A percentile compares a stretch with the other conserved stretches of the same genome.
These are phyloP conservation scores for Protobothrops flavoviridis DNA, from an alignment of 2,113 vertebrate species.

Conservation along the genomic window DNA sequence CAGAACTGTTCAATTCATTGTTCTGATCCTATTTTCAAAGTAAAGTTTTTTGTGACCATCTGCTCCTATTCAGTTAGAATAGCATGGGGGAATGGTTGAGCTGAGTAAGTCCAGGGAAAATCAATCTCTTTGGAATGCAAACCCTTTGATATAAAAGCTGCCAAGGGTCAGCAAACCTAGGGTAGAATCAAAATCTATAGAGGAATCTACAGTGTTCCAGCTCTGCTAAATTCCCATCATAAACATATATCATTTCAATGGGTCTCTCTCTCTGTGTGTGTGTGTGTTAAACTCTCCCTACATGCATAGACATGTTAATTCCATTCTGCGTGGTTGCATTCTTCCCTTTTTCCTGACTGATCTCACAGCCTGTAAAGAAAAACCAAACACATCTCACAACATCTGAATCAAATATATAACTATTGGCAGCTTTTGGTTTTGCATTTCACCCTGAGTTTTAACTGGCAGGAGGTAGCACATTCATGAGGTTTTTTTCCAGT, in stretches of 20 bases:
- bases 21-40: not conserved
- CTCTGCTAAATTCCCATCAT: slow-evolving; percentile 30
- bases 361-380: slow-evolving; percentile 30
- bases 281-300: not conserved
- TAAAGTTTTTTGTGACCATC: slow-evolving; percentile 41
- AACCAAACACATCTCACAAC: slow-evolving; percentile 54
- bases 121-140: not conserved
- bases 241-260: slow-evolving; percentile 2
- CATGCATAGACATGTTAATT: slow-evolving; percentile 23
- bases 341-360: slow-evolving; percentile 47
- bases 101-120: not conserved
- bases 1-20: slow-evolving; percentile 34
- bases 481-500: slow-evolving; percentile 48
- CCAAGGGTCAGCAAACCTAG: not conserved
- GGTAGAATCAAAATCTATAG: slow-evolving; percentile 12
- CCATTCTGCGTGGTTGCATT: slow-evolving; percentile 14
- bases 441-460: slow-evolving; percentile 61
- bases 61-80: slow-evolving; percentile 4
- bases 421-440: slow-evolving; percentile 63
- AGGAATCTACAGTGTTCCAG: not conserved
- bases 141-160: not conserved
- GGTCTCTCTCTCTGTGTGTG: no score
- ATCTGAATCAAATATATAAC: slow-evolving; percentile 67
- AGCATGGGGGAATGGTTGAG: not conserved
- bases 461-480: slow-evolving; percentile 63